phyloP scores from a whole-genome alignment of 2,888 invertebrate species.

The Thelaira solivaga region DNA sequence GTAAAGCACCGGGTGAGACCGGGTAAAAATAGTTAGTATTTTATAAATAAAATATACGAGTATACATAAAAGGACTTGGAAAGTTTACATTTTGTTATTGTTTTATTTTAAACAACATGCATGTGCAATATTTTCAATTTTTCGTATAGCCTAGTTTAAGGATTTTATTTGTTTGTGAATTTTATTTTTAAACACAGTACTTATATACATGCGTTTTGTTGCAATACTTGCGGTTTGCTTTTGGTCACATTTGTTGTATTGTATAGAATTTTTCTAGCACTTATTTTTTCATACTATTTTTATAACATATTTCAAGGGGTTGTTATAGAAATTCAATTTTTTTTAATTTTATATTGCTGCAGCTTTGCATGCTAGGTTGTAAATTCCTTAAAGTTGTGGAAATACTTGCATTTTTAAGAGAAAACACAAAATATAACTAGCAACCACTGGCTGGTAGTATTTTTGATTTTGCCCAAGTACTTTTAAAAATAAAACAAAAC shows the following conservation, averaged over 20 bases:
- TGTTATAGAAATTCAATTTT: slow-evolving; percentile 37
- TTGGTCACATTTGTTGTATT: slow-evolving; percentile 42
- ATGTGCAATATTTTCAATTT: background rate
- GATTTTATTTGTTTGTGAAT: background rate
- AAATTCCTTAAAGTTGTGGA: slow-evolving; percentile 39
- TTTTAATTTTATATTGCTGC: background rate
- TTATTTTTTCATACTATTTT: slow-evolving; percentile 1
- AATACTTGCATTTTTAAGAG: slow-evolving; percentile 40
- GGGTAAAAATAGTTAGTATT: too few species aligned
- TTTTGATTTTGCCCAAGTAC: background rate
- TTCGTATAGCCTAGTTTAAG: slow-evolving; percentile 31
- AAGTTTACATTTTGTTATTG: too few species aligned
- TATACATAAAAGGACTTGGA: too few species aligned
- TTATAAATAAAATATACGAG: too few species aligned
- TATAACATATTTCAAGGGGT: slow-evolving; percentile 48
- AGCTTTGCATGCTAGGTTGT: slow-evolving; percentile 18
- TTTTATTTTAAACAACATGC: background rate
- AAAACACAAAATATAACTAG: background rate
- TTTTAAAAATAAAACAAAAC: background rate
- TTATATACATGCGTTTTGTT: background rate
- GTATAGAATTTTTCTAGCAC: background rate
- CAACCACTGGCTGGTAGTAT: background rate
- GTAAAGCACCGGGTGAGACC: too few species aligned
- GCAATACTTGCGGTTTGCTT: slow-evolving; percentile 21
- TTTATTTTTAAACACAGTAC: slow-evolving; percentile 2